phyloP scores from a whole-genome alignment of 1,140 invertebrate species.

The Phymorhynchus buccinoides region DNA sequence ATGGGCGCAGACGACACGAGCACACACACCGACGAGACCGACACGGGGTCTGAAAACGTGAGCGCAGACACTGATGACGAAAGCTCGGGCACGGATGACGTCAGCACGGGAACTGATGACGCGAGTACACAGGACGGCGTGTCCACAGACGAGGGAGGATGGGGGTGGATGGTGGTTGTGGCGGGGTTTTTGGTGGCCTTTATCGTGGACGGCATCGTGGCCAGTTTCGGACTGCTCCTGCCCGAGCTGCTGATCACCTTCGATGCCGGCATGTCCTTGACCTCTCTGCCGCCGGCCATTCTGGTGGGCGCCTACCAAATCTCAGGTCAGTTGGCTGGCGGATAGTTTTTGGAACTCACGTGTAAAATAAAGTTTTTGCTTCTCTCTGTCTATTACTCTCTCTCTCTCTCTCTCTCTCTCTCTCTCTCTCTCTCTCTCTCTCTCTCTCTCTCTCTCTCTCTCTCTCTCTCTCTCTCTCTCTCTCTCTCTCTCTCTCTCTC shows the following conservation, averaged over 20 bases:
- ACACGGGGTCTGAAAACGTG: neutral
- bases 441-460: slow-evolving; percentile 23
- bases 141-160: neutral
- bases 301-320: neutral
- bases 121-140: neutral
- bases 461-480: neutral
- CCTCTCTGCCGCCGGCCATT: slow-evolving; percentile 76
- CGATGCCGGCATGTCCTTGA: slow-evolving; percentile 80
- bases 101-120: neutral
- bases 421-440: slow-evolving; percentile 42
- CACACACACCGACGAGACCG: neutral
- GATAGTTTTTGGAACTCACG: too few relatives aligned
- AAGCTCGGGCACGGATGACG: neutral
- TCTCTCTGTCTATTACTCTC: neutral
- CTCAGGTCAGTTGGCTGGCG: neutral
- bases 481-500: neutral
- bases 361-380: neutral
- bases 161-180: slow-evolving; percentile 81
- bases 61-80: neutral
- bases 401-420: slow-evolving; percentile 41
- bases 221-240: slow-evolving; percentile 92
- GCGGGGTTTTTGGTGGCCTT: slow-evolving; percentile 93
- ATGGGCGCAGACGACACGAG: neutral
- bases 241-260: slow-evolving; percentile 88
- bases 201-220: slow-evolving; percentile 79